Percentiles rank a stretch among this genome's conserved stretches.
phyloP scores from a whole-genome alignment of 2,113 vertebrate genomes.

The Grantiella picta region DNA sequence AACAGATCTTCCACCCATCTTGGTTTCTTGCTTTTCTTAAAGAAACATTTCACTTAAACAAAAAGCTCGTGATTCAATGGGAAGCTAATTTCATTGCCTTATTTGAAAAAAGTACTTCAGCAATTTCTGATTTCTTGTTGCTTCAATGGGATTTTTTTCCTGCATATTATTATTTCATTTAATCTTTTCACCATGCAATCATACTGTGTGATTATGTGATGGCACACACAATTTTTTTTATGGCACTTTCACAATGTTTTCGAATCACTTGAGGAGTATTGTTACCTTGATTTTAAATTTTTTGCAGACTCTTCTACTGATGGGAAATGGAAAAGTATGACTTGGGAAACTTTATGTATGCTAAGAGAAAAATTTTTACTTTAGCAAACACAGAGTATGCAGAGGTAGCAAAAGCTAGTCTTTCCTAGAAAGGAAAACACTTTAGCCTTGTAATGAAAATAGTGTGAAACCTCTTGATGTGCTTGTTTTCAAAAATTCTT shows the following conservation, averaged over 20 bases:
- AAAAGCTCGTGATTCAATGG: neutral
- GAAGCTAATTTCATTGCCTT: neutral
- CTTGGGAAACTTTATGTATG: neutral
- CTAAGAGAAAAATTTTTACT: neutral
- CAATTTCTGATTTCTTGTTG: neutral
- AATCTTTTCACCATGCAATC: neutral
- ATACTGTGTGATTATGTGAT: no score
- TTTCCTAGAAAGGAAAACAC: neutral
- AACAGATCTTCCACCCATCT: conserved; percentile 11
- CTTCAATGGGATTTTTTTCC: neutral
- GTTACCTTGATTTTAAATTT: neutral
- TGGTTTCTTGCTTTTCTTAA: conserved; percentile 37
- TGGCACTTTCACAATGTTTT: neutral
- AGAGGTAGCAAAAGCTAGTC: neutral
- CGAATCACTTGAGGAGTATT: neutral
- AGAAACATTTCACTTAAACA: neutral
- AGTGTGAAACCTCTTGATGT: neutral
- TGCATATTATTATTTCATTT: neutral
- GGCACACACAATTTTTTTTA: no score
- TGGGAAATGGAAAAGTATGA: neutral
- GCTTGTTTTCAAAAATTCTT: neutral
- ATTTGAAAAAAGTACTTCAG: neutral
- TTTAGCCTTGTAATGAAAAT: neutral
- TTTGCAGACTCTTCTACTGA: neutral
- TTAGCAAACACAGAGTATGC: neutral